phyloP scores from a whole-genome alignment of 2,797 vertebrate species.

The Fringilla coelebs region DNA sequence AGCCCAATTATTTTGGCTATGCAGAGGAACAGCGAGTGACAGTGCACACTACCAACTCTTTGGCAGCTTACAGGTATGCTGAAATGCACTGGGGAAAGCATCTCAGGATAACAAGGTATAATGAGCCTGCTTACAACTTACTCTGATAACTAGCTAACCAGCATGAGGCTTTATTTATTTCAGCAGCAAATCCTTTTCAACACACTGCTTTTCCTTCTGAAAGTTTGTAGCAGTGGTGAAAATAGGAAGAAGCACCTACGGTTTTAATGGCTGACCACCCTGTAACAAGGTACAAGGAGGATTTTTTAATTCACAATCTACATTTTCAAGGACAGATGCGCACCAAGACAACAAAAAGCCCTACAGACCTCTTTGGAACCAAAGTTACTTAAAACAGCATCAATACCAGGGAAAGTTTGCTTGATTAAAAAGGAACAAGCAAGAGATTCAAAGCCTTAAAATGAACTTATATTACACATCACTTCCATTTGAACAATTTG shows the following conservation, averaged over 20 bases:
- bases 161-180: not conserved
- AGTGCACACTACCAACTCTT: not conserved
- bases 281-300: not conserved
- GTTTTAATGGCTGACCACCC: not conserved
- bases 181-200: not conserved
- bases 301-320: not conserved
- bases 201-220: not conserved
- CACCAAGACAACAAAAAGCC: accelerated
- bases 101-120: not conserved
- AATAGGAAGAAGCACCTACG: not conserved
- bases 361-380: not conserved
- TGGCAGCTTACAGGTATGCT: not conserved
- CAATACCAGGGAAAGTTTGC: not conserved
- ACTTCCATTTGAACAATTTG: not conserved
- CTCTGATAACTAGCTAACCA: not conserved
- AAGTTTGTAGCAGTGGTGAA: not conserved
- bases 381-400: not conserved
- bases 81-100: not conserved
- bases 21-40: not conserved
- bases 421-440: not conserved
- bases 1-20: not conserved
- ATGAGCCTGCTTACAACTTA: not conserved
- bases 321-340: not conserved
- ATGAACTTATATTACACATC: not conserved
- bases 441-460: not conserved